Evolutionary conservation across 2,888 invertebrate genomes (phyloP).

Genomic region (Thymelicus acteon): DNA sequence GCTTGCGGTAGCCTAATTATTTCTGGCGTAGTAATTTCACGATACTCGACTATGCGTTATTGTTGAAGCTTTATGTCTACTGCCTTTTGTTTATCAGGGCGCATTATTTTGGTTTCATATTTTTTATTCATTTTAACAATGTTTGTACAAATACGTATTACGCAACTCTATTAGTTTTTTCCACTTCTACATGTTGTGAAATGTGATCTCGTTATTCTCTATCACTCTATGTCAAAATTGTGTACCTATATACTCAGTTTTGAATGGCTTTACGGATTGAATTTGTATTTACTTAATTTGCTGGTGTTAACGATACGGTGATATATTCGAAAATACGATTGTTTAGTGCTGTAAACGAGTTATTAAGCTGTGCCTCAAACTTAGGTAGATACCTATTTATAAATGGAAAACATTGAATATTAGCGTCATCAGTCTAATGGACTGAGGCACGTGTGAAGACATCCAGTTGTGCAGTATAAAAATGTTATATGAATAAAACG

Average conservation of each 20-base stretch:
- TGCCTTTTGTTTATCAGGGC: background rate
- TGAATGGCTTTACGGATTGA: no score
- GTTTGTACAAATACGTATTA: background rate
- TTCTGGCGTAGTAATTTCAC: conserved; percentile 18
- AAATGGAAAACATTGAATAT: background rate
- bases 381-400: no score
- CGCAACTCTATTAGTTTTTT: no score
- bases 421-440: background rate
- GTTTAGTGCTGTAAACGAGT: no score
- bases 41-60: background rate
- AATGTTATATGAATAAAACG: background rate
- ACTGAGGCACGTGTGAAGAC: background rate
- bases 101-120: background rate
- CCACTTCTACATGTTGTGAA: no score
- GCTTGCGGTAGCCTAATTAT: conserved; percentile 29
- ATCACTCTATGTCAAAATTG: no score
- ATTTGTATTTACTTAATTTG: no score
- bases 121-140: background rate
- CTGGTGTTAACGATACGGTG: no score
- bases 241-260: no score
- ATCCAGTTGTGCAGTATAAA: background rate
- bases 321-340: no score
- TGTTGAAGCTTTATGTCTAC: background rate
- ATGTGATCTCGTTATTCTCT: no score
- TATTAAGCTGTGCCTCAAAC: no score